These are phyloP conservation scores for Synanthedon vespiformis DNA, from an alignment of 2,888 invertebrate species.

Conservation along the genomic window DNA sequence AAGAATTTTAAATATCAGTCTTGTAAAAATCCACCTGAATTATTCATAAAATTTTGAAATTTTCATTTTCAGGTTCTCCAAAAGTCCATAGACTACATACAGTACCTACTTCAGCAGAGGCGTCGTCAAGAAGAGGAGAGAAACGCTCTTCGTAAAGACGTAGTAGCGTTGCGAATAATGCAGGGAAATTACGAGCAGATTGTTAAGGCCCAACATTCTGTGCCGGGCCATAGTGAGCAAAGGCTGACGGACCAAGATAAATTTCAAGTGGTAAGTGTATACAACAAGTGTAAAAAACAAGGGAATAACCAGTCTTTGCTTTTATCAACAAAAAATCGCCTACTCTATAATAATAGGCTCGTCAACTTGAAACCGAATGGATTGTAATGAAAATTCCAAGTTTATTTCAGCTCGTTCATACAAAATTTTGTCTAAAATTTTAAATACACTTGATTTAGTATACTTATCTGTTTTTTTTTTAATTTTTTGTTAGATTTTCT, in stretches of 20 bases:
- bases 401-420: no score
- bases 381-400: no score
- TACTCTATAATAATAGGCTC: no score
- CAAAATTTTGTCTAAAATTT: no score
- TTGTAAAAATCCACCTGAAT: no score
- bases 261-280: slow-evolving; percentile 88
- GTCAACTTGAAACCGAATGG: no score
- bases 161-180: slow-evolving; percentile 92
- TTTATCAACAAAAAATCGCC: not conserved
- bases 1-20: no score
- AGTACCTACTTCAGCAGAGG: slow-evolving; percentile 91
- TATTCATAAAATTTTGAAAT: no score
- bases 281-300: not conserved
- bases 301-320: not conserved
- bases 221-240: slow-evolving; percentile 88
- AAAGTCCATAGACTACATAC: slow-evolving; percentile 93
- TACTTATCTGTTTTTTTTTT: no score
- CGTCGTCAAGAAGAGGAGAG: slow-evolving; percentile 96
- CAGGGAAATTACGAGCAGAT: slow-evolving; percentile 97
- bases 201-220: slow-evolving; percentile 93
- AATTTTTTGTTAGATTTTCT: no score
- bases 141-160: slow-evolving; percentile 89
- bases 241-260: slow-evolving; percentile 95
- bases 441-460: no score
- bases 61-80: slow-evolving; percentile 76